Evolutionary conservation across 2,888 invertebrate genomes (phyloP), one percentile per base, ranked within the genome.

Genomic region (Agriopis aurantiaria): DNA sequence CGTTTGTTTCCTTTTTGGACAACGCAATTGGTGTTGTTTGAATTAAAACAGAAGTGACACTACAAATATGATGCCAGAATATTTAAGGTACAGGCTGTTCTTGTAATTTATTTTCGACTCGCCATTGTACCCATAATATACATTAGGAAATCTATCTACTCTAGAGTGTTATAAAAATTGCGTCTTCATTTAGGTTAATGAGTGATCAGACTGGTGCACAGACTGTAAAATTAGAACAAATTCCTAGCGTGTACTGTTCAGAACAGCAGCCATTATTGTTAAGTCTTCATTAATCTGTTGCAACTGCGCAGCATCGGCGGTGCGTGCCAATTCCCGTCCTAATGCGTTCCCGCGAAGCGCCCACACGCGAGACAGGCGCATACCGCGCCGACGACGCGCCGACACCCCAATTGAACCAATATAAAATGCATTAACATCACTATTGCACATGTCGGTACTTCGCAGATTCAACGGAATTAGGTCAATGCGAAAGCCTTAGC

Each of bases 341-440:
- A 90, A 91, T 91, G 87, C 82, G 86, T 85, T 93, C 91, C 91
- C 85, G 88, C 88, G 92, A 92, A 92, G 90, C 91, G 93, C 94
- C 94, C 93, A 94, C 93, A 90, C 92, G 86, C 79, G 83, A 81
- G 78, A 69, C 71, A 10, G 65, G 65, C 81, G 91, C 93, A 93
- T 92, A 90, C 93, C 92, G 85, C 92, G 93, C 88, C 93, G 92
- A 40, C 70, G 70, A 63, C 70, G 69, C 69, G 65, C 88, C 93
- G 89, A 88, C 85, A 82, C 86, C 84, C 87, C 93, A 94, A 94
- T 94, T 94, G 91, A 91, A 91, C 92, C 93, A 94, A 94, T 94
- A 93, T 94, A 94, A 94, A 94, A 94, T 93, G 92, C 94, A 94
- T 94, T 94, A 93, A 89, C 90, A 86, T 88, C 70, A 69, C 69